Conservation (phyloP, 2,797 vertebrate genomes). For the Ateles fusciceps region DNA sequence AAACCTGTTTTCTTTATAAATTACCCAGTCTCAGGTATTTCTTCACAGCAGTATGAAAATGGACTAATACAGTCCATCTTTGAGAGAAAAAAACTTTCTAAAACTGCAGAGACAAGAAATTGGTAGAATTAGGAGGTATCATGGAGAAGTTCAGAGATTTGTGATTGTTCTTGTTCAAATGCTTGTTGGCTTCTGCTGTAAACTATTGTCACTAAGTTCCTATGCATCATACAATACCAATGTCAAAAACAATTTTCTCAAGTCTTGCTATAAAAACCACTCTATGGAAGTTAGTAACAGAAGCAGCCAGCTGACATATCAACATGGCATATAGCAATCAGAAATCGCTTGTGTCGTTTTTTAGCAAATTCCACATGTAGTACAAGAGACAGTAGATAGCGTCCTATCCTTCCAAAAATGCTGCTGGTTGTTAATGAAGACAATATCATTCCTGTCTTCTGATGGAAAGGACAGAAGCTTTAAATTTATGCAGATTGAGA, state of each 20-base stretch:
- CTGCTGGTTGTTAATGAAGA: background rate
- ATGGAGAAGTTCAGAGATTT: background rate
- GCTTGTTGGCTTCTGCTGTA: background rate
- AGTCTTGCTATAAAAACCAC: slow-evolving; percentile 13
- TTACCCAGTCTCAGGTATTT: background rate
- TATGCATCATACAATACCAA: background rate
- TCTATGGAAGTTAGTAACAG: slow-evolving; percentile 20
- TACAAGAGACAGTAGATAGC: background rate
- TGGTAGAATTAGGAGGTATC: background rate
- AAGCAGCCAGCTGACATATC: background rate
- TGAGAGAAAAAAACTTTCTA: background rate
- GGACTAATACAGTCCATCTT: background rate
- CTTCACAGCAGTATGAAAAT: background rate
- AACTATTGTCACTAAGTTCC: background rate
- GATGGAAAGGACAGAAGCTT: slow-evolving; percentile 4
- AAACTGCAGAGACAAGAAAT: background rate
- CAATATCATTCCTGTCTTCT: slow-evolving; percentile 6
- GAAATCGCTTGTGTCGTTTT: background rate
- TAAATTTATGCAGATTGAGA: background rate
- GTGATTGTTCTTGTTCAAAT: background rate
- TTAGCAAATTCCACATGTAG: background rate
- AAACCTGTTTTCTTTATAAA: background rate
- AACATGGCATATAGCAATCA: background rate
- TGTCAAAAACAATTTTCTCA: slow-evolving; percentile 24
- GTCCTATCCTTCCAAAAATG: background rate